Base-by-base conservation (phyloP, 2,113 vertebrate species). In the Lampris megalopsis region DNA sequence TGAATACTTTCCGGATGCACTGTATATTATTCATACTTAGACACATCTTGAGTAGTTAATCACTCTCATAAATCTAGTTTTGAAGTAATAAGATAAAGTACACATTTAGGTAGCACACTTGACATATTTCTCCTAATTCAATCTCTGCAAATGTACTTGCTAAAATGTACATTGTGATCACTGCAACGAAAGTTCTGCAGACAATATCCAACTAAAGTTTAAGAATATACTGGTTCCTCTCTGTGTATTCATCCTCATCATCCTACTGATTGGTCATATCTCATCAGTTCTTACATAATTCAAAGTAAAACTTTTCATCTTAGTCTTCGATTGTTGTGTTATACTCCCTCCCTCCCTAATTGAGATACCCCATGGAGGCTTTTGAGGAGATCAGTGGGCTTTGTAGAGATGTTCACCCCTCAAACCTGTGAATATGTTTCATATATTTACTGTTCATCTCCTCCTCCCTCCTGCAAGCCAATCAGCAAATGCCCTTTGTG, bases 311-410 rank as follows among this genome's bases (percentile, higher is more conserved):
- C 63, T 73, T 37, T 58, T 47, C 59, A 42, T 60, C 77, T 59
- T 43, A 48, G 66, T 75, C 64, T 86, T 75, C 77, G 75, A 63
- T 68, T 64, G 78, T 79, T 81, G 73, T 82, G 71, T 82, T 82
- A 80, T 64, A 63, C 83, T 73, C 58, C 69, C 10, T 43, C 77
- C 65, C n/a, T 53, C 58, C 75, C 82, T 80, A 79, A 66, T 49
- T 64, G 68, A 60, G 24, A 58, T 65, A 89, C 87, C 85, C 86
- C 5, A 37, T 78, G 85, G 90, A 89, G 13, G 63, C 83, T 87
- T 90, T 92, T 86, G 90, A 92, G 89, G 87, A 73, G 88, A 91
- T 92, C 87, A 81, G 83, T 86, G 86, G 83, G 69, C 75, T 81
- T 80, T 80, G 68, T 67, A 78, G 77, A 47, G 3, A 57, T 79